These are phyloP conservation scores for Drosophila mayri DNA, from an alignment of 1,140 invertebrate species.

Conservation along the genomic window DNA sequence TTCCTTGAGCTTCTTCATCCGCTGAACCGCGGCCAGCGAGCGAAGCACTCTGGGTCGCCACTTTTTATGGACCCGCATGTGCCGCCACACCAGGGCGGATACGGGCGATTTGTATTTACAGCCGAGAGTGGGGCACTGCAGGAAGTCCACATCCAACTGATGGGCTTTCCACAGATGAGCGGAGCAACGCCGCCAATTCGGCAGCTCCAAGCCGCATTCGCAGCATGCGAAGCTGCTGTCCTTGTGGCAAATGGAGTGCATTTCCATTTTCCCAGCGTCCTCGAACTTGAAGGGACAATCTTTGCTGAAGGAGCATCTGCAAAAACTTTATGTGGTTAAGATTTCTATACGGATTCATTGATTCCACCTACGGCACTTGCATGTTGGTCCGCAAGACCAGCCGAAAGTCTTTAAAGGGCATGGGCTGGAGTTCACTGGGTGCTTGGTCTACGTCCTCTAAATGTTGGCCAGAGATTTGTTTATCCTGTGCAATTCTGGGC, in stretches of 20 bases:
- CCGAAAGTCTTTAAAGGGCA: slow-evolving; percentile 79
- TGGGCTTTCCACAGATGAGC: slow-evolving; percentile 90
- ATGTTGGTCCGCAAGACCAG: slow-evolving; percentile 59
- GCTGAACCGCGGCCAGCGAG: slow-evolving; percentile 52
- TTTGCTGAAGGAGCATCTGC: slow-evolving; percentile 85
- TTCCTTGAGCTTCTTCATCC: slow-evolving; percentile 54
- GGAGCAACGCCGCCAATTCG: slow-evolving; percentile 88
- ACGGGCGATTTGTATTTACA: slow-evolving; percentile 87
- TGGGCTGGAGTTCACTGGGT: slow-evolving; percentile 55
- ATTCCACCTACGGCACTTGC: slow-evolving; percentile 44
- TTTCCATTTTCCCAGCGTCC: slow-evolving; percentile 84
- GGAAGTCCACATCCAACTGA: slow-evolving; percentile 88
- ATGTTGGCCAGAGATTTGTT: neutral
- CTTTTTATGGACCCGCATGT: slow-evolving; percentile 76
- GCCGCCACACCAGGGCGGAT: slow-evolving; percentile 80
- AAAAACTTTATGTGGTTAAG: neutral
- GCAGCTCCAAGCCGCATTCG: slow-evolving; percentile 85
- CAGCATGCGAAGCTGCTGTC: neutral
- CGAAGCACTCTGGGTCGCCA: slow-evolving; percentile 71
- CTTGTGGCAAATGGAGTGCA: slow-evolving; percentile 86
- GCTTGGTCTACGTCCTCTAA: neutral
- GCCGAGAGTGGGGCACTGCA: slow-evolving; percentile 87
- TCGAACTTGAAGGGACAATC: slow-evolving; percentile 86
- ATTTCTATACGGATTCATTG: neutral
- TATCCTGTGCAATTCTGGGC: slow-evolving; percentile 4